These are phyloP conservation scores for Phalangium opilio DNA, from an alignment of 2,888 invertebrate genomes.

Conservation along the genomic window DNA sequence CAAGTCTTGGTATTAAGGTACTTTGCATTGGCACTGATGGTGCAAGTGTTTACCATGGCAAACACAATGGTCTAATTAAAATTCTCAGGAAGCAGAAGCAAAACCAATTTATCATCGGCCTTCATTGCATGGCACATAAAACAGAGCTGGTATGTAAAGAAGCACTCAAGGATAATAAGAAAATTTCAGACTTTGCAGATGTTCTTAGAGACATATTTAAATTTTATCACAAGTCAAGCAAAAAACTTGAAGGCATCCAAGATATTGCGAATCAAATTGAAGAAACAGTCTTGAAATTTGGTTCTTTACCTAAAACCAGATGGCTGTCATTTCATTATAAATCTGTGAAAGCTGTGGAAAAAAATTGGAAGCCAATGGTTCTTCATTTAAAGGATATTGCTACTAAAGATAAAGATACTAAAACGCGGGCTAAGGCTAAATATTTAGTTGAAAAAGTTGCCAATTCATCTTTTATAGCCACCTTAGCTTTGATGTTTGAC, in stretches of 20 bases:
- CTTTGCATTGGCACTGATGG: conserved; percentile 3
- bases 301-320: too few species aligned
- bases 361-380: too few species aligned
- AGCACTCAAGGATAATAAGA: conserved; percentile 1
- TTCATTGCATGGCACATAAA: conserved; percentile 8
- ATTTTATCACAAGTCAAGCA: conserved; percentile 2
- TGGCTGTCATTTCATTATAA: too few species aligned
- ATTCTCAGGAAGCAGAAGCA: neutral
- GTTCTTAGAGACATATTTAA: conserved; percentile 6
- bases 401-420: too few species aligned
- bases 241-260: neutral
- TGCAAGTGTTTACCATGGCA: neutral
- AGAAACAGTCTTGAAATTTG: too few species aligned
- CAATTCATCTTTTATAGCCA: too few species aligned
- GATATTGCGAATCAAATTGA: conserved; percentile 1
- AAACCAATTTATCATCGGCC: neutral
- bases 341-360: too few species aligned
- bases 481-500: too few species aligned
- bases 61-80: conserved; percentile 1
- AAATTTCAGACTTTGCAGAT: neutral
- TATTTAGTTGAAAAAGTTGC: too few species aligned
- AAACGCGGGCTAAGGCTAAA: too few species aligned
- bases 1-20: conserved; percentile 1
- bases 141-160: neutral
- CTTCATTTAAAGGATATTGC: too few species aligned